Conservation (phyloP, 1,140 invertebrate species). For the Geopemphigus sp. region DNA sequence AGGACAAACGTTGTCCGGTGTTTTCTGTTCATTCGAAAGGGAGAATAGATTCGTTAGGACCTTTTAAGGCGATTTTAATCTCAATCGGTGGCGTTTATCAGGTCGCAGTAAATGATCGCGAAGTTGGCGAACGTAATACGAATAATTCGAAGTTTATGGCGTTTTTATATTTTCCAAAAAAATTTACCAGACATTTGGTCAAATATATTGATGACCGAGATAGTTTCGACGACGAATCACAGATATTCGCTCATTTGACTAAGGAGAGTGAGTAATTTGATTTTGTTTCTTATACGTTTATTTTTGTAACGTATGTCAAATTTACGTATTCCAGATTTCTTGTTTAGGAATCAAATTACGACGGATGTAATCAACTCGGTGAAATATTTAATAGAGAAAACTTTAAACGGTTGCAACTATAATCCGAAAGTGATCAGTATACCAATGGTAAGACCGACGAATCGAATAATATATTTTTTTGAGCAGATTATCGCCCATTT, state of each 20-base stretch:
- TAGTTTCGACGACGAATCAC: background rate
- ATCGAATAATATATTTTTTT: background rate
- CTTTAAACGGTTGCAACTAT: constrained; percentile 1
- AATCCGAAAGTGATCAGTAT: background rate
- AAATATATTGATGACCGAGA: constrained; percentile 2
- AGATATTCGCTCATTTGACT: background rate
- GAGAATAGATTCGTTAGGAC: too few species aligned
- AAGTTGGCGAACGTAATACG: background rate
- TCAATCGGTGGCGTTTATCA: background rate
- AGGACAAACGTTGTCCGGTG: too few species aligned
- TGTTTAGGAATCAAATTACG: constrained; percentile 31
- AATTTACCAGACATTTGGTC: background rate
- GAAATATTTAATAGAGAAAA: background rate
- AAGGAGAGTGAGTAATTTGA: constrained; percentile 4
- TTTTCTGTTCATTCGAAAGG: too few species aligned
- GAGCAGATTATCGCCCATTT: background rate
- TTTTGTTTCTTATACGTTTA: background rate
- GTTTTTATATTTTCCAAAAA: constrained; percentile 32
- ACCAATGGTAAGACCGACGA: background rate
- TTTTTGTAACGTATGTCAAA: background rate
- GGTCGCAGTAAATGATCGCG: background rate
- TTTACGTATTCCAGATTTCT: constrained; percentile 16
- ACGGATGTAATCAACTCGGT: background rate
- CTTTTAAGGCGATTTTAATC: background rate
- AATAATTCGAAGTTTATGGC: background rate